Conservation (phyloP, 2,888 invertebrate species). For the Mactromeris polynyma region DNA sequence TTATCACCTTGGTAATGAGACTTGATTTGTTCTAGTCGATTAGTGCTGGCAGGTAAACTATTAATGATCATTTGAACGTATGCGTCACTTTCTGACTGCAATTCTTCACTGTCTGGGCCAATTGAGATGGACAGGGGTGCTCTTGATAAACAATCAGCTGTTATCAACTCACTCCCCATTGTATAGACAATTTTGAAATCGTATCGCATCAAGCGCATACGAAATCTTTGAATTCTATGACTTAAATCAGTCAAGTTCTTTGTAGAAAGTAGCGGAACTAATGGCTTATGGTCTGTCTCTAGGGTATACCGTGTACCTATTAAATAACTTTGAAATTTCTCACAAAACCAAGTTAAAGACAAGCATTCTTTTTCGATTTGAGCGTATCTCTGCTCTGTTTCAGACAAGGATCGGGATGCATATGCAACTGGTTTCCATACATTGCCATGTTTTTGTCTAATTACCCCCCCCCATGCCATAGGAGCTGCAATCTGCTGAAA, state of each 20-base stretch:
- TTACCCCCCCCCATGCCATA: conserved; percentile 12
- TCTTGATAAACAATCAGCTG: conserved; percentile 59
- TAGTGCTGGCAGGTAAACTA: conserved; percentile 27
- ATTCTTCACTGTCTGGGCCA: conserved; percentile 25
- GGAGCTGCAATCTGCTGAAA: conserved; percentile 10
- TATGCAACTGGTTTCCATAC: conserved; percentile 19
- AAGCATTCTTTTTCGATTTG: conserved; percentile 34
- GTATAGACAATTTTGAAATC: conserved; percentile 28
- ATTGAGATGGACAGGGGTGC: conserved; percentile 41
- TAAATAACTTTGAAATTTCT: conserved; percentile 34
- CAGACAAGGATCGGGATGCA: background rate
- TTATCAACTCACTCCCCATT: conserved; percentile 24
- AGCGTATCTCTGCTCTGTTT: conserved; percentile 29
- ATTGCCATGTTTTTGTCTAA: conserved; percentile 17
- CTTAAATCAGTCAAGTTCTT: conserved; percentile 27
- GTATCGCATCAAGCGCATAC: conserved; percentile 50
- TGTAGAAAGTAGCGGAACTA: conserved; percentile 25
- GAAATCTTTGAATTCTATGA: conserved; percentile 50
- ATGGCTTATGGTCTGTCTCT: conserved; percentile 34
- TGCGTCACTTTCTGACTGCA: conserved; percentile 25
- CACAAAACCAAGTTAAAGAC: conserved; percentile 41
- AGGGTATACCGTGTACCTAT: conserved; percentile 21
- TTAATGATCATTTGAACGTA: conserved; percentile 56
- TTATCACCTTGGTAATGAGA: conserved; percentile 4
- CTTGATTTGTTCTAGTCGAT: conserved; percentile 21